Percentiles rank a stretch among this genome's conserved stretches.
phyloP scores from a whole-genome alignment of 2,113 vertebrate species.

The Mormoops blainvillei region DNA sequence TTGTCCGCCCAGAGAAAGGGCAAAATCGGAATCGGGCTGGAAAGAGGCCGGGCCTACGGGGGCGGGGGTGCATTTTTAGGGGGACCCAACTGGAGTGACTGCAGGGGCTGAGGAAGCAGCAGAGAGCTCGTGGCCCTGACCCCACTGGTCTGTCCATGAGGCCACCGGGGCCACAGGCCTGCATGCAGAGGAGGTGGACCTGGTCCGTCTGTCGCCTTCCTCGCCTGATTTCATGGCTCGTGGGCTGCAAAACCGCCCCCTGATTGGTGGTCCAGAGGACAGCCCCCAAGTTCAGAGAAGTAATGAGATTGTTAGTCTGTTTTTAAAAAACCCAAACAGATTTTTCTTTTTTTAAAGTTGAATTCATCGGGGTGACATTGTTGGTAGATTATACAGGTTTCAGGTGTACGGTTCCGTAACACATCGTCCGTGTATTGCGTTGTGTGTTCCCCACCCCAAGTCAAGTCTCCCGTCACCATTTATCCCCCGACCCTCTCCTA shows the following conservation, averaged over 20 bases:
- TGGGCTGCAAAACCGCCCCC: background rate
- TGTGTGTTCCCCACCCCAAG: background rate
- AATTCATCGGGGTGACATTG: background rate
- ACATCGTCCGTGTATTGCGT: background rate
- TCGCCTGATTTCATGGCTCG: background rate
- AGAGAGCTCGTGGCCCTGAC: slow-evolving; percentile 8
- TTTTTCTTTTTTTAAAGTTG: background rate
- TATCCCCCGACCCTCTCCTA: background rate
- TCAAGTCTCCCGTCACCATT: background rate
- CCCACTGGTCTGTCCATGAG: slow-evolving; percentile 44
- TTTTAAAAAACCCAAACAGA: background rate
- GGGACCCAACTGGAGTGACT: background rate
- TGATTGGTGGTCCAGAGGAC: background rate
- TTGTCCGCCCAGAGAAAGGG: background rate
- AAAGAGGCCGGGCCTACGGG: background rate
- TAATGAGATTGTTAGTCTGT: background rate
- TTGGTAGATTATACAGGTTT: background rate
- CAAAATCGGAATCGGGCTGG: too few relatives aligned
- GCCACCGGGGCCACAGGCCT: background rate
- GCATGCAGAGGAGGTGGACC: background rate
- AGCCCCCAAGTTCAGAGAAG: background rate
- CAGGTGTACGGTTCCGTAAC: background rate
- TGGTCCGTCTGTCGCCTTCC: background rate
- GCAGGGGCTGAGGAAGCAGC: slow-evolving; percentile 17
- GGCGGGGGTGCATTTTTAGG: background rate